phyloP scores from a whole-genome alignment of 1,140 invertebrate species.

The Carcinoscorpius rotundicauda region DNA sequence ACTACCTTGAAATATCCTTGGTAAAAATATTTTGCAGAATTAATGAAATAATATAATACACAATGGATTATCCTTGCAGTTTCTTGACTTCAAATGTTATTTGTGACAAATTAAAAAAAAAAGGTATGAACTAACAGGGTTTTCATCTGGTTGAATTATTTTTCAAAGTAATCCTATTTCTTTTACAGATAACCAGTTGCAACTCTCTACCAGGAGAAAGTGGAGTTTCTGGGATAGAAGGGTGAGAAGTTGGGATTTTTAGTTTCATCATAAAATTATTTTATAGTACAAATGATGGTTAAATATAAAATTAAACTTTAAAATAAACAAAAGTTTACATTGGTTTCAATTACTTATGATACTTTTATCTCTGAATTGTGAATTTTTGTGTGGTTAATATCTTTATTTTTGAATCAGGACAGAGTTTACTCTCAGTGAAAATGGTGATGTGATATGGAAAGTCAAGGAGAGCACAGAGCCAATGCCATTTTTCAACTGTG shows the following conservation, averaged over 20 bases:
- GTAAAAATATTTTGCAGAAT: too few species aligned
- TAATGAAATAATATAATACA: too few species aligned
- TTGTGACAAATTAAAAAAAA: slow-evolving; percentile 4
- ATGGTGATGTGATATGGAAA: slow-evolving; percentile 50
- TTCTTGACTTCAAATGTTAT: too few species aligned
- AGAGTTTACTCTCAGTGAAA: slow-evolving; percentile 49
- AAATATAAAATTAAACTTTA: slow-evolving; percentile 3
- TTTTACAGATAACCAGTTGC: slow-evolving; percentile 38
- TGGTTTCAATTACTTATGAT: neutral
- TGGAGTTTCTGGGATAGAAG: slow-evolving; percentile 41
- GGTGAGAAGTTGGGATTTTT: slow-evolving; percentile 31
- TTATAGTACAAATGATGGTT: slow-evolving; percentile 8
- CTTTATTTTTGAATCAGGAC: slow-evolving; percentile 36
- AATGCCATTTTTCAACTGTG: slow-evolving; percentile 49
- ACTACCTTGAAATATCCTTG: too few species aligned
- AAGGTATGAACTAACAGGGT: neutral
- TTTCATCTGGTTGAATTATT: too few species aligned
- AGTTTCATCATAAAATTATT: slow-evolving; percentile 9
- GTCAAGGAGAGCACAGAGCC: slow-evolving; percentile 42
- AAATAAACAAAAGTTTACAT: slow-evolving; percentile 7
- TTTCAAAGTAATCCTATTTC: neutral
- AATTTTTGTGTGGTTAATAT: neutral
- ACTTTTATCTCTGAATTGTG: neutral
- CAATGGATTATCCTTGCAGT: too few species aligned
- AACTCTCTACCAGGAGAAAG: slow-evolving; percentile 35